Percentiles rank a stretch among this genome's conserved stretches.
Conservation (phyloP, 2,113 vertebrate species). For the Datnioides undecimradiatus region DNA sequence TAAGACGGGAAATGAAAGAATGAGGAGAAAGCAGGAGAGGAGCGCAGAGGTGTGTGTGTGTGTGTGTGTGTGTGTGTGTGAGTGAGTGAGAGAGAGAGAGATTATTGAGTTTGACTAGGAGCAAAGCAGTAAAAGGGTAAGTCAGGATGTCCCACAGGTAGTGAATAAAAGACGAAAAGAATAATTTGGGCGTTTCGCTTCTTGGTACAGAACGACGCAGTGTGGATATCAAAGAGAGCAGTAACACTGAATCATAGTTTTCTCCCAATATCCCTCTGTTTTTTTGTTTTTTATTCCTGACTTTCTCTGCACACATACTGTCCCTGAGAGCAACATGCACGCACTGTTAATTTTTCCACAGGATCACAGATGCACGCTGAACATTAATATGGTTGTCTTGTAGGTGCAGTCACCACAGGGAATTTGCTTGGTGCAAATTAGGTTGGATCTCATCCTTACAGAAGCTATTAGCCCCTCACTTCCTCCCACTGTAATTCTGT, state of each 20-base stretch:
- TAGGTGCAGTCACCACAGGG: slow-evolving; percentile 48
- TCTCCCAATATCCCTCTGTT: slow-evolving; percentile 5
- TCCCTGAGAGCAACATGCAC: slow-evolving; percentile 9
- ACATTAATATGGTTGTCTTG: slow-evolving; percentile 40
- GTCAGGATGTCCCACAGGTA: slow-evolving; percentile 60
- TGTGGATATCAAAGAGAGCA: slow-evolving; percentile 63
- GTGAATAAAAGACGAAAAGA: slow-evolving; percentile 76
- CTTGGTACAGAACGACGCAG: slow-evolving; percentile 47
- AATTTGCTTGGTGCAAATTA: slow-evolving; percentile 68
- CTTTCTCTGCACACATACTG: background rate
- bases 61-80: background rate
- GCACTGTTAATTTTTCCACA: background rate
- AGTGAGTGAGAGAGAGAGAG: background rate
- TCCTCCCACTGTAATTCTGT: slow-evolving; percentile 26
- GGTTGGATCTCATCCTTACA: slow-evolving; percentile 61
- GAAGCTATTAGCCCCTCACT: slow-evolving; percentile 66
- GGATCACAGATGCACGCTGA: slow-evolving; percentile 2
- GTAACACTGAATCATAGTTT: slow-evolving; percentile 23
- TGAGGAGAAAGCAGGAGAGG: slow-evolving; percentile 46
- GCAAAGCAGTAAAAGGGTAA: slow-evolving; percentile 62
- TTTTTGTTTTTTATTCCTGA: background rate
- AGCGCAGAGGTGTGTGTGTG: background rate
- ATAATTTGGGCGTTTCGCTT: slow-evolving; percentile 59
- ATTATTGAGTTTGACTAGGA: slow-evolving; percentile 48
- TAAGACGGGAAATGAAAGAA: slow-evolving; percentile 62